Evolutionary conservation across 2,113 vertebrate genomes (phyloP).

Genomic region (Cyrtonyx montezumae): DNA sequence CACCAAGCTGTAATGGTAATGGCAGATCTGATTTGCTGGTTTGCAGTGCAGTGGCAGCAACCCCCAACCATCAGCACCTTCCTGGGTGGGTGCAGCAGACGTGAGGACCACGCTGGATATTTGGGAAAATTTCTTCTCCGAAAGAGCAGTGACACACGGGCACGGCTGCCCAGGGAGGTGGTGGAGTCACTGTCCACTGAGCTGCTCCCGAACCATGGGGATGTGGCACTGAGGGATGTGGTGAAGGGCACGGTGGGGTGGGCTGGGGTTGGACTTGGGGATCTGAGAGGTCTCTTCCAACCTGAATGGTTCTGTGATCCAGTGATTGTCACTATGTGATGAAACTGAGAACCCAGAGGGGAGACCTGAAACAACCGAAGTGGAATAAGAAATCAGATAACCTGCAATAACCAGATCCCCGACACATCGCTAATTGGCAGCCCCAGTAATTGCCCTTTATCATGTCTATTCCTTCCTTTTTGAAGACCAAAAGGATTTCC

Average conservation of each 20-base stretch:
- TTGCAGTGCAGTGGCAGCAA: accelerated
- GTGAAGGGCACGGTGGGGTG: no score
- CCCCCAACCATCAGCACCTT: not conserved
- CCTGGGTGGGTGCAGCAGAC: not conserved
- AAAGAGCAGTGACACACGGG: no score
- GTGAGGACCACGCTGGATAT: not conserved
- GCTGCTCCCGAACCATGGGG: no score
- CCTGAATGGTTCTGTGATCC: no score
- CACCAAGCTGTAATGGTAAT: accelerated
- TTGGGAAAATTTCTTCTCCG: no score
- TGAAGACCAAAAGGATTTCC: not conserved
- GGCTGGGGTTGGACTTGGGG: no score
- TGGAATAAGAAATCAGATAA: not conserved
- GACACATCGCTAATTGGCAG: not conserved
- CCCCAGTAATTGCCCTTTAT: not conserved
- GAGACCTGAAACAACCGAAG: not conserved
- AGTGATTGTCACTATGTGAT: accelerated
- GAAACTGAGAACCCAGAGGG: not conserved
- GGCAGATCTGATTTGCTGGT: not conserved
- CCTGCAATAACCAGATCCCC: not conserved
- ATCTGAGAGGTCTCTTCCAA: no score
- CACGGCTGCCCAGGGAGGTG: no score
- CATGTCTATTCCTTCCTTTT: not conserved
- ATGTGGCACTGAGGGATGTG: no score
- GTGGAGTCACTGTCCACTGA: no score